These are phyloP conservation scores for Drosophila eugracilis DNA, from an alignment of 1,140 invertebrate genomes.

Conservation along the genomic window DNA sequence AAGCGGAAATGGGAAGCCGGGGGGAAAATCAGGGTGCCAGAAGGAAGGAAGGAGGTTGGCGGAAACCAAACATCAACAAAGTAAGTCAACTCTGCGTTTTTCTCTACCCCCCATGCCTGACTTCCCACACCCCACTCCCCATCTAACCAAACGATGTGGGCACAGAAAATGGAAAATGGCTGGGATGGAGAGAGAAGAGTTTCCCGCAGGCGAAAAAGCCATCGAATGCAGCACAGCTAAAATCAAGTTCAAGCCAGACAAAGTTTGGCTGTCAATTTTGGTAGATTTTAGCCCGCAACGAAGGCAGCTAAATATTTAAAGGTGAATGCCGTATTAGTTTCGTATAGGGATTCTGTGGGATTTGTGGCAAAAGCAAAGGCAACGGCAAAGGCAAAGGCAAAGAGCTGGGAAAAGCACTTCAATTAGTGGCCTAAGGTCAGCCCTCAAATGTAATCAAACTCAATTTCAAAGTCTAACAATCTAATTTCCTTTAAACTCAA, in stretches of 20 bases:
- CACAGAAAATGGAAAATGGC: background rate
- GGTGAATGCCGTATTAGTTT: constrained; percentile 5
- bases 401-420: background rate
- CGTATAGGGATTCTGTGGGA: background rate
- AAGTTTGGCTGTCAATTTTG: constrained; percentile 25
- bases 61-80: constrained; percentile 46
- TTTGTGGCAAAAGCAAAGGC: too few relatives aligned
- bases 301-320: constrained; percentile 12
- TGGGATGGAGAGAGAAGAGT: background rate
- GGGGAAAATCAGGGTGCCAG: background rate
- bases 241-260: constrained; percentile 32
- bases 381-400: too few relatives aligned
- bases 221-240: constrained; percentile 31
- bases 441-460: background rate
- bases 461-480: background rate
- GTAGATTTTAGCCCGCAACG: background rate
- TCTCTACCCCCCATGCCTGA: too few relatives aligned
- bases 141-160: background rate
- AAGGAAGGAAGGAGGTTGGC: background rate
- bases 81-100: constrained; percentile 24
- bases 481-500: background rate
- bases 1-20: constrained; percentile 25
- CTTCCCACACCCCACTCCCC: background rate
- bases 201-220: constrained; percentile 25
- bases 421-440: constrained; percentile 1